Conservation (phyloP, 1,140 invertebrate genomes). For the Drosophila takahashii region DNA sequence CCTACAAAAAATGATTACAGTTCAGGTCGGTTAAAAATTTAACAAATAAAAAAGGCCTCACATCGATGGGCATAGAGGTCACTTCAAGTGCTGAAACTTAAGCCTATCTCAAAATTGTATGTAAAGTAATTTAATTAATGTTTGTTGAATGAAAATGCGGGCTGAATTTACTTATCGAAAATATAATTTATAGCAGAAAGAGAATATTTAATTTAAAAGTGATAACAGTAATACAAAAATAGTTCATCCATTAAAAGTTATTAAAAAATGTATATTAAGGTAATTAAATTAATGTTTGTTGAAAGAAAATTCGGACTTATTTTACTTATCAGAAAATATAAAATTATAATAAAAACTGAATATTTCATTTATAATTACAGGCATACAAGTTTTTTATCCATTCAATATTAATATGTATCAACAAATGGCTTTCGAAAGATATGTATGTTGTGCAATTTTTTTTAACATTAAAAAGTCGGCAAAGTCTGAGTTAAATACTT, state of each 20-base stretch:
- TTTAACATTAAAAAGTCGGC: not conserved
- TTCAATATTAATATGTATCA: too few relatives aligned
- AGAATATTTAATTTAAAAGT: too few relatives aligned
- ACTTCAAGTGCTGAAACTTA: not conserved
- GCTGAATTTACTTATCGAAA: not conserved
- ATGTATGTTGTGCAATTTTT: too few relatives aligned
- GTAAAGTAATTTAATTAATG: not conserved
- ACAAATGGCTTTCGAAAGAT: not conserved
- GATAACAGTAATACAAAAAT: too few relatives aligned
- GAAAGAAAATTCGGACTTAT: too few relatives aligned
- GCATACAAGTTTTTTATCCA: too few relatives aligned
- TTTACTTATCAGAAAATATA: too few relatives aligned
- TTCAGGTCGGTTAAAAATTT: constrained; percentile 2
- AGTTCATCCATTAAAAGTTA: not conserved
- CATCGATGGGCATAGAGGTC: not conserved
- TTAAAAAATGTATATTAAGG: not conserved
- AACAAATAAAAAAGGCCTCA: constrained; percentile 6
- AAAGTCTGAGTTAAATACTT: constrained; percentile 2
- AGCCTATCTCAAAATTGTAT: not conserved
- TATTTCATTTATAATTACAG: too few relatives aligned
- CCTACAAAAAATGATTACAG: not conserved
- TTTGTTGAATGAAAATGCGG: not conserved
- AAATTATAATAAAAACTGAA: too few relatives aligned
- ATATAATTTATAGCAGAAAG: not conserved
- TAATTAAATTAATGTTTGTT: too few relatives aligned